These are phyloP conservation scores for Danaus plexippus DNA, from an alignment of 1,140 invertebrate species.

Conservation along the genomic window DNA sequence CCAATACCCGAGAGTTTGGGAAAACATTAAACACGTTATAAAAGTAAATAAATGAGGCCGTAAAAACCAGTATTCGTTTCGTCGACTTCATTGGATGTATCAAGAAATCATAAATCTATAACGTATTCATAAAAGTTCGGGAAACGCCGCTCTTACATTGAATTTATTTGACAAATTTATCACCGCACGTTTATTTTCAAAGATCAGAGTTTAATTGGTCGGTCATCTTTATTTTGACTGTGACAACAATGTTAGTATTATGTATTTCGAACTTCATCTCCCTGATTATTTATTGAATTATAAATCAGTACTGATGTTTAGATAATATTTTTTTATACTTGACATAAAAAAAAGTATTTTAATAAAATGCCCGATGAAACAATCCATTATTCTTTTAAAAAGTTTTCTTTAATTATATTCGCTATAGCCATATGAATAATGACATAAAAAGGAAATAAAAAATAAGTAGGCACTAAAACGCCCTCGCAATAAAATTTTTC, in stretches of 20 bases:
- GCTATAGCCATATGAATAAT: no score
- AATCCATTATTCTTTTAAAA: no score
- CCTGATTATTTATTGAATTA: no score
- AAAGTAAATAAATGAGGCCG: constrained; percentile 26
- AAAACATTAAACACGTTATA: constrained; percentile 26
- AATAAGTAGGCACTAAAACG: constrained; percentile 5
- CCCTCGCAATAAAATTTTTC: constrained; percentile 10
- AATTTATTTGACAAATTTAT: constrained; percentile 22
- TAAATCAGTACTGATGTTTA: no score
- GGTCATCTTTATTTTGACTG: constrained; percentile 14
- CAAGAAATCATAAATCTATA: constrained; percentile 17
- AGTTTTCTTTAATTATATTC: no score
- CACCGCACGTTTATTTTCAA: constrained; percentile 10
- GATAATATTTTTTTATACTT: no score
- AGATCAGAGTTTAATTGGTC: constrained; percentile 17
- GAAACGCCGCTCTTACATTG: constrained; percentile 4
- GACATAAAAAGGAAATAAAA: background rate
- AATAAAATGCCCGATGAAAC: no score
- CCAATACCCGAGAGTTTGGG: constrained; percentile 20
- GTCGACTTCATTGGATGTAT: constrained; percentile 15
- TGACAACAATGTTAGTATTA: constrained; percentile 11
- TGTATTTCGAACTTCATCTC: background rate
- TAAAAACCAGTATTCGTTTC: constrained; percentile 21
- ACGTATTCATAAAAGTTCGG: constrained; percentile 18
- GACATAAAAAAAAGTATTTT: no score